These are phyloP conservation scores for Thunnus maccoyii DNA, from an alignment of 2,113 vertebrate genomes.

Conservation along the genomic window DNA sequence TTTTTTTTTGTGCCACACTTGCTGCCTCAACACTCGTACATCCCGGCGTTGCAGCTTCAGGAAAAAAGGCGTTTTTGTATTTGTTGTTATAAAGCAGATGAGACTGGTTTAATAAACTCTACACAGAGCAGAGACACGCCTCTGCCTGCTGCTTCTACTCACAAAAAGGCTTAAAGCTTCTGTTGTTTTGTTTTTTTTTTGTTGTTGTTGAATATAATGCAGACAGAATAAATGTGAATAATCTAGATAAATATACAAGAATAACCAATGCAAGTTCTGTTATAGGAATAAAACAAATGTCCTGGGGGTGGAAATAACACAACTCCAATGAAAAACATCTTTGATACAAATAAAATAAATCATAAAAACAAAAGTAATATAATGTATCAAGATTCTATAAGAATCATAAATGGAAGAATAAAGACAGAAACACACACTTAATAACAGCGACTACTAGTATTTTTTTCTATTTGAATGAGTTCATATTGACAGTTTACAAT, in stretches of 20 bases:
- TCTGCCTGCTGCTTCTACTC: neutral
- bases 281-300: no score
- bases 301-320: neutral
- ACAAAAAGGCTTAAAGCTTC: neutral
- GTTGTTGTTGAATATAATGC: no score
- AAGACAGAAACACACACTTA: neutral
- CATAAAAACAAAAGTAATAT: neutral
- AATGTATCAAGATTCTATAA: conserved; percentile 60
- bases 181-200: no score
- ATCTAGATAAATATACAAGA: no score
- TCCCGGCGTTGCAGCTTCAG: no score
- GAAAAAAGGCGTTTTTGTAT: no score
- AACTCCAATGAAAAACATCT: neutral
- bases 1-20: no score
- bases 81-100: neutral
- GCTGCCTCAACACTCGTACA: no score
- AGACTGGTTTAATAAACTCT: neutral
- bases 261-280: no score
- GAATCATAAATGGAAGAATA: conserved; percentile 58
- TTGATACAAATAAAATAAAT: neutral
- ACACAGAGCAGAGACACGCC: neutral
- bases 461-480: neutral
- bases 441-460: no score
- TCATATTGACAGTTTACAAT: no score
- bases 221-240: no score